These are phyloP conservation scores for Lateolabrax maculatus DNA, from an alignment of 2,797 vertebrate species.

Conservation along the genomic window DNA sequence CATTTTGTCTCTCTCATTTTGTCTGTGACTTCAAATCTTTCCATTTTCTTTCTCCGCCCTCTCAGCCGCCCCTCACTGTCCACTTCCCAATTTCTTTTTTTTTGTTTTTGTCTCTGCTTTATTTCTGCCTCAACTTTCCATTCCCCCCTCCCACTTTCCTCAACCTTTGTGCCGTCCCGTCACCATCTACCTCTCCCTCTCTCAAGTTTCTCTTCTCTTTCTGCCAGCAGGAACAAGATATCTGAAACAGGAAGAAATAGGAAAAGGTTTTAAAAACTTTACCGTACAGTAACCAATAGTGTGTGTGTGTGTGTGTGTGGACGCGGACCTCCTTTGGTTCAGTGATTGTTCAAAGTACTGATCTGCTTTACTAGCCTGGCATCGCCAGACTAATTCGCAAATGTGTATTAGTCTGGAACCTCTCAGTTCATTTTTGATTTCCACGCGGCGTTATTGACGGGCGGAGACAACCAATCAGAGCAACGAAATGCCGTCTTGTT, in stretches of 20 bases:
- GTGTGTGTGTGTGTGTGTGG: background rate
- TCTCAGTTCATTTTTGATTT: too few relatives aligned
- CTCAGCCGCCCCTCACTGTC: background rate
- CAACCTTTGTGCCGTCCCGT: background rate
- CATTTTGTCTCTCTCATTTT: slow-evolving; percentile 6
- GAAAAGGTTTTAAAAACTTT: too few relatives aligned
- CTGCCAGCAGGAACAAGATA: background rate
- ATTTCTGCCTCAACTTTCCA: slow-evolving; percentile 7
- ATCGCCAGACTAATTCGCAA: too few relatives aligned
- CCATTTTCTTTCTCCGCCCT: slow-evolving; percentile 13
- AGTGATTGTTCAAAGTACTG: background rate
- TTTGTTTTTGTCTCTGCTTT: background rate
- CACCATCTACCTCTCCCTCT: background rate
- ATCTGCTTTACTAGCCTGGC: background rate
- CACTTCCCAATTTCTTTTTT: background rate
- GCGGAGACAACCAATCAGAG: too few relatives aligned
- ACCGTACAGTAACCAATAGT: too few relatives aligned
- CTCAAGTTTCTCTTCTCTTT: background rate
- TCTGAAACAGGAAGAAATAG: background rate
- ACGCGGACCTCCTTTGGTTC: background rate
- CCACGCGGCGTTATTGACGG: too few relatives aligned
- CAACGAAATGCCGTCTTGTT: too few relatives aligned
- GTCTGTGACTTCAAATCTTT: slow-evolving; percentile 25
- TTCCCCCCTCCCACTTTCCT: background rate
- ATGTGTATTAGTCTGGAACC: too few relatives aligned